Evolutionary conservation across 2,797 vertebrate genomes (phyloP), one percentile per base, ranked within the genome.

Genomic region (Lophius americanus): DNA sequence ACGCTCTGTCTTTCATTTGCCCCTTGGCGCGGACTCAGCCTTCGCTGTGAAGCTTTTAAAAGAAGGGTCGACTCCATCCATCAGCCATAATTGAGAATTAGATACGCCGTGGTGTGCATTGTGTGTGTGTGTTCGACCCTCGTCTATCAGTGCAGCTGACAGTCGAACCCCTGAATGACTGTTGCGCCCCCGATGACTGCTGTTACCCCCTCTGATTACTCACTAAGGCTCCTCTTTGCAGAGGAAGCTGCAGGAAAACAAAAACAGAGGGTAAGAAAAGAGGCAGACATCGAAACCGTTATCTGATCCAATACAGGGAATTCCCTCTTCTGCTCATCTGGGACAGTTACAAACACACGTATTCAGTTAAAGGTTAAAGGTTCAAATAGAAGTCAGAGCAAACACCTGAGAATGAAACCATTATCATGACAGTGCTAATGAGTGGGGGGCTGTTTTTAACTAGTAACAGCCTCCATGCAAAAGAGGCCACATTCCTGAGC

Each of bases 71-170:
- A 43, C 68, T 79, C 69, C 62, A 72, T 65, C 68, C 64, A 42
- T 67, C 58, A 7, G 51, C 63, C 63, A 70, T 78, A 77, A 80
- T 76, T 77, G 75, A 78, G 51, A 78, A 91, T 91, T 89, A 83
- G 87, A 76, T 79, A 75, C 82, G 85, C 83, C 78, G 64, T 4
- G 13, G 50, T 64, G 81, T 83, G 82, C 33, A 9, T 76, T 7
- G 33, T 35, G 23, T 52, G 78, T 81, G 63, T 77, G 66, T 66
- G 60, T 60, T 56, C 37, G 82, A 64, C 76, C 82, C 83, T 76
- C 89, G 86, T 91, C 78, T 47, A 88, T 90, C 89, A 90, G 60
- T 61, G 13, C 14, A 6, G 75, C 33, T 85, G 90, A 90, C 87
- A 83, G 86, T 57, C 51, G 44, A 75, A 73, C 67, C 66, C 47